A percentile compares a stretch with the other conserved stretches of the same genome.
These are phyloP conservation scores for Leptatherina wallacei DNA, from an alignment of 2,797 vertebrate genomes.

Conservation along the genomic window DNA sequence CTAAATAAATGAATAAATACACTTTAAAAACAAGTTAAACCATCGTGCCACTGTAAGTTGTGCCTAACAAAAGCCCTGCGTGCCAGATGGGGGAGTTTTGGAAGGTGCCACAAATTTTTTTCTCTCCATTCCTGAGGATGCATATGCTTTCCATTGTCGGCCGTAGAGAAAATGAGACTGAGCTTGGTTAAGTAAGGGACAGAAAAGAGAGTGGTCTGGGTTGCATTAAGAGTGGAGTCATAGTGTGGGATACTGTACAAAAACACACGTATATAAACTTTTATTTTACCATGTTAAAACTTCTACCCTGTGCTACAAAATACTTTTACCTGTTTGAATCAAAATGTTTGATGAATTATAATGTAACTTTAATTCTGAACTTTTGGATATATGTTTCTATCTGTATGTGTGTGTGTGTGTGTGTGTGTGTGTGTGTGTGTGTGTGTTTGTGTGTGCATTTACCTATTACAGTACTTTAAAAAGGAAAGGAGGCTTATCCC, in stretches of 20 bases:
- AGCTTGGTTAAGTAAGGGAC: slow-evolving; percentile 61
- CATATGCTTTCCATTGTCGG: slow-evolving; percentile 81
- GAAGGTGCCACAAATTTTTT: slow-evolving; percentile 69
- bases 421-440: slow-evolving; percentile 7
- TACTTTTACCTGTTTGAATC: slow-evolving; percentile 33
- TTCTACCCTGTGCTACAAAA: slow-evolving; percentile 25
- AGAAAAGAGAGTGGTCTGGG: slow-evolving; percentile 70
- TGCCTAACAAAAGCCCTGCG: slow-evolving; percentile 58
- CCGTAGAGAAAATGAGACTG: slow-evolving; percentile 69
- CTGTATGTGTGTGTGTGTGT: slow-evolving; percentile 7
- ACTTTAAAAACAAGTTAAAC: slow-evolving; percentile 43
- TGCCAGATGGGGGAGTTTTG: slow-evolving; percentile 75
- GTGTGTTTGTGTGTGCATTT: slow-evolving; percentile 29
- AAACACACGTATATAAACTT: slow-evolving; percentile 49
- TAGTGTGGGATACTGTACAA: slow-evolving; percentile 49
- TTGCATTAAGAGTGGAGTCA: slow-evolving; percentile 74
- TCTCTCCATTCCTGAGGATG: slow-evolving; percentile 56
- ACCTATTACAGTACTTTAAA: slow-evolving; percentile 92
- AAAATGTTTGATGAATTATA: slow-evolving; percentile 46
- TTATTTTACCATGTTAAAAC: slow-evolving; percentile 43
- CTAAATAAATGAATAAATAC: slow-evolving; percentile 27
- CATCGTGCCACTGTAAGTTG: slow-evolving; percentile 53
- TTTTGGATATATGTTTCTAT: no score
- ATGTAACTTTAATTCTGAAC: slow-evolving; percentile 34
- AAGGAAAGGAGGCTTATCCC: slow-evolving; percentile 96